phyloP scores from a whole-genome alignment of 2,888 invertebrate genomes.

The Eupithecia subfuscata region DNA sequence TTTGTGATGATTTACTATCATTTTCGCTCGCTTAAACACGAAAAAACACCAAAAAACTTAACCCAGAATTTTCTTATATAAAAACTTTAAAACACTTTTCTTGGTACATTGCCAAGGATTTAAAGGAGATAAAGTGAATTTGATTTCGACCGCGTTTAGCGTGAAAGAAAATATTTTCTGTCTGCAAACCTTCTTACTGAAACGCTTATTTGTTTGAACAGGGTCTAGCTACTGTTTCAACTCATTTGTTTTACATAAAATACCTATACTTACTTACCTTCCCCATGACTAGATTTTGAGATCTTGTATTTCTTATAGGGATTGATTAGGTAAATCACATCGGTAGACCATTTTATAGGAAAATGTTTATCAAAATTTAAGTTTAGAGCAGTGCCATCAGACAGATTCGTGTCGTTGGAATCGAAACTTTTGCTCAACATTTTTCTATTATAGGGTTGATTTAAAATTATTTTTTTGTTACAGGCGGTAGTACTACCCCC shows the following conservation, averaged over 20 bases:
- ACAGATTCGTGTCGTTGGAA: neutral
- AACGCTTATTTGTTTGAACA: neutral
- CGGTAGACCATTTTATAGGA: neutral
- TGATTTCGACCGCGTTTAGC: constrained; percentile 24
- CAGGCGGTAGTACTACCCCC: constrained; percentile 99
- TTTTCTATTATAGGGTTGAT: neutral
- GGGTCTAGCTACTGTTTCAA: neutral
- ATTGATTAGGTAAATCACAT: neutral
- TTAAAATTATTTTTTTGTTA: constrained; percentile 50
- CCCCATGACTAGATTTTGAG: neutral
- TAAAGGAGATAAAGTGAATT: constrained; percentile 30
- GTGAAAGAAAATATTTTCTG: constrained; percentile 19
- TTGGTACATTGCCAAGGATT: constrained; percentile 31
- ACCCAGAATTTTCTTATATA: constrained; percentile 1
- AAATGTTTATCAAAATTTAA: neutral
- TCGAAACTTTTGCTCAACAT: neutral
- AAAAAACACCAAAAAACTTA: neutral
- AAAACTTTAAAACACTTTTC: constrained; percentile 33
- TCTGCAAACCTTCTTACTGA: constrained; percentile 8
- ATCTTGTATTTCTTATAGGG: neutral
- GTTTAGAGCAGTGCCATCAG: neutral
- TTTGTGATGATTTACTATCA: neutral
- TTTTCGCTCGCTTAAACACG: neutral
- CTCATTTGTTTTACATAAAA: neutral
- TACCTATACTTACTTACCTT: neutral